Base-by-base conservation (phyloP, 2,113 vertebrate species). In the Barbus barbus region DNA sequence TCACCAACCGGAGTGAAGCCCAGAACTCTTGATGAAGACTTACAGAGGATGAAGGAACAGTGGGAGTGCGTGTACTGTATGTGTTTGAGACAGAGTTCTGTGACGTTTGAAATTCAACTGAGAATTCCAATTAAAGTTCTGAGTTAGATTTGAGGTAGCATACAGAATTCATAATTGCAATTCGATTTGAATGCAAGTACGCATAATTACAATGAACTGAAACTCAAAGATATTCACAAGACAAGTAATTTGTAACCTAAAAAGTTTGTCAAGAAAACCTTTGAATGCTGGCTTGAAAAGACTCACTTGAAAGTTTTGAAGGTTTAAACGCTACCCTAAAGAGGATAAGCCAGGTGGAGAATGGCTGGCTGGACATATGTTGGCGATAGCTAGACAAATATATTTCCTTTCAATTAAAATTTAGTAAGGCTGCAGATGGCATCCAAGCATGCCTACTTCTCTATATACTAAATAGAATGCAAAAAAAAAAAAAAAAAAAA, bases 1-100 rank as follows among this genome's bases (percentile, higher is more conserved):
- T 60, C 14, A 48, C 24, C 26, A 67, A 31, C 38, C 20, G 14
- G 0, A 76, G 28, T 48, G 36, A 79, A 79, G 51, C 51, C 48
- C 4, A 28, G 51, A 31, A 48, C 76, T 58, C 22, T 36, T 53
- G 14, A 51, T 61, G 58, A 76, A 53, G 46, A 76, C 58, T 83
- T 63, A 75, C 44, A 83, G 72, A 78, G 61, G 74, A 83, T 86
- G 36, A 78, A 72, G 22, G 22, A 48, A 53, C 22, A 53, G 14
- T 20, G 24, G 73, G 33, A 53, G 28, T 76, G 69, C 41, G 67
- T 71, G 67, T 71, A 67, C 63, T 20, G 16, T 20, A 20, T 56
- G 18, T 36, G 9, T 72, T 20, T 72, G 11, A 41, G 69, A n/a
- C 22, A 41, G 11, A 38, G 36, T 13, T 72, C 9, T 41, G 69